Percentiles rank a stretch among this genome's conserved stretches.
Evolutionary conservation across 2,888 invertebrate genomes (phyloP).

Genomic region (Antheraea yamamai): DNA sequence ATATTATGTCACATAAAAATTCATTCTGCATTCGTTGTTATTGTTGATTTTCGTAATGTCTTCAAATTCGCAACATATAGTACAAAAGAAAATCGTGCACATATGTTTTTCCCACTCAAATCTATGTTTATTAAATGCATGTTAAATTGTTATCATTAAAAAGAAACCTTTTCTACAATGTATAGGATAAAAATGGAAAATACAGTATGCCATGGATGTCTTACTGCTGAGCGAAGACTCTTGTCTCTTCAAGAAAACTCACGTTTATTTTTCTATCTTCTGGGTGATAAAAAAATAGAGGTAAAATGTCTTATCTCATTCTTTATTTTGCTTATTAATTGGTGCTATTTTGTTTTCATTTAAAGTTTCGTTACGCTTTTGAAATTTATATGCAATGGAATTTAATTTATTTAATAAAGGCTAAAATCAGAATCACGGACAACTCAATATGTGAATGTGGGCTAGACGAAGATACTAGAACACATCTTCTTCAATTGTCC

Average conservation of each 20-base stretch:
- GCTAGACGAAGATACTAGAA: no score
- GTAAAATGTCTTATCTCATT: slow-evolving; percentile 16
- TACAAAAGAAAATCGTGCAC: neutral
- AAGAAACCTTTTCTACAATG: neutral
- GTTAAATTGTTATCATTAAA: neutral
- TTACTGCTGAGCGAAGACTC: slow-evolving; percentile 27
- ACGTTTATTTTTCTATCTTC: slow-evolving; percentile 19
- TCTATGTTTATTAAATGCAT: neutral
- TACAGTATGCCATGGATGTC: slow-evolving; percentile 30
- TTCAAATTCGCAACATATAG: neutral
- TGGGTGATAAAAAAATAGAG: slow-evolving; percentile 17
- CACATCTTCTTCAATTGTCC: no score
- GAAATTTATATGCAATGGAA: no score
- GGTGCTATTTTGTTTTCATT: neutral
- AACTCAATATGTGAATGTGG: no score
- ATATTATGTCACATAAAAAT: neutral
- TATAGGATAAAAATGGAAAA: slow-evolving; percentile 10
- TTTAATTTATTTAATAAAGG: no score
- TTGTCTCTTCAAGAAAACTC: slow-evolving; percentile 22
- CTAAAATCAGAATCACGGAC: no score
- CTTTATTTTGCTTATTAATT: neutral
- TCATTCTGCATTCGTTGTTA: neutral
- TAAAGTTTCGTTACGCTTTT: no score
- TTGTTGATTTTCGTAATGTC: slow-evolving; percentile 1
- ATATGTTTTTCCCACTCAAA: neutral